Evolutionary conservation across 2,888 invertebrate genomes (phyloP), one percentile per base, ranked within the genome.

Genomic region (Hemithea aestivaria): DNA sequence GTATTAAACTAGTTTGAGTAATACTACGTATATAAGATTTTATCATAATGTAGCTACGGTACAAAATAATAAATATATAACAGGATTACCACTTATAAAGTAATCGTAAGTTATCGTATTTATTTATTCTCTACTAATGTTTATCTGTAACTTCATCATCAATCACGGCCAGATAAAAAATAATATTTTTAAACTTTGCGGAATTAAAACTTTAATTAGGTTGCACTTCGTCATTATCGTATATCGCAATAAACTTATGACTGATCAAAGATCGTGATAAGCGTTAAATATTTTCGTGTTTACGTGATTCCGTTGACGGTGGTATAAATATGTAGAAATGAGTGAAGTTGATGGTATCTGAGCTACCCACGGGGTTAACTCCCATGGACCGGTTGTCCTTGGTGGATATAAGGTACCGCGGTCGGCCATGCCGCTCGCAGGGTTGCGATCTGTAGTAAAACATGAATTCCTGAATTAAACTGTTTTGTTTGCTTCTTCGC

Each of bases 321-420:
- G 38, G 39, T 29, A 37, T 47, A 41, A 51, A 49, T 48, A 48
- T 30, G 36, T 50, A 40, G 47, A 48, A 51, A 51, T 45, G 34
- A 48, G 35, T 45, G 41, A 45, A 47, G 40, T 34, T 32, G 52
- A 53, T 54, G 28, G 43, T 53, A 53, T 56, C 51, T 36, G 25
- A 27, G 39, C 48, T 38, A 46, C 43, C 48, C 44, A 54, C 54
- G 38, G 54, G 49, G 46, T 36, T 38, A 34, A 29, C 38, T 28
- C 23, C 34, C 35, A 39, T 40, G 22, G 30, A 56, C 52, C 48
- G 46, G 56, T 35, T 36, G 46, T 39, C 56, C 56, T 56, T 54
- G 54, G 38, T 26, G 37, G 16, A 30, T 45, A 30, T 45, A 34
- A 38, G 5, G 2, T 16, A 41, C 48, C 40, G 26, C 32, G 39